These are phyloP conservation scores for Ischnura elegans DNA, from an alignment of 2,888 invertebrate species.

Conservation along the genomic window DNA sequence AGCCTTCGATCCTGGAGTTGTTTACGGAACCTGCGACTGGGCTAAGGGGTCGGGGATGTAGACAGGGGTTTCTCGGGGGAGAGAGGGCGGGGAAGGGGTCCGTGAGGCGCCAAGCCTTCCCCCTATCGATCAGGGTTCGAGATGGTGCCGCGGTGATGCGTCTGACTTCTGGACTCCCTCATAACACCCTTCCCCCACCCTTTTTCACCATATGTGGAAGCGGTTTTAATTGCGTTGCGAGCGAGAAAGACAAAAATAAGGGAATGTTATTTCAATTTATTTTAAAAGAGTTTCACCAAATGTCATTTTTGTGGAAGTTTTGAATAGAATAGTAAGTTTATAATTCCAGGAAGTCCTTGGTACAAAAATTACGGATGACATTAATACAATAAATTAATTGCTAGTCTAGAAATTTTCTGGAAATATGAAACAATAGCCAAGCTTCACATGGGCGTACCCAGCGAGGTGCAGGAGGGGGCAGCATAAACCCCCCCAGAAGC, in stretches of 20 bases:
- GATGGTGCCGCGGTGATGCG: neutral
- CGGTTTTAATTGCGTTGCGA: neutral
- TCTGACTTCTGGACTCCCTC: neutral
- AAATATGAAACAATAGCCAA: no score
- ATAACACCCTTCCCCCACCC: slow-evolving; percentile 1
- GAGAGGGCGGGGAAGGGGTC: neutral
- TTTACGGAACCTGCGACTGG: neutral
- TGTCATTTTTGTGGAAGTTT: no score
- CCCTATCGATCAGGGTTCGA: slow-evolving; percentile 3
- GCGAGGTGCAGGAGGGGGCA: no score
- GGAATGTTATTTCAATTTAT: no score
- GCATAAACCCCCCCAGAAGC: no score
- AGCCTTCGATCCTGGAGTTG: neutral
- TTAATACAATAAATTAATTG: no score
- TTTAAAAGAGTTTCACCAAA: no score
- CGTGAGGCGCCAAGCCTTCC: neutral
- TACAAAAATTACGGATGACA: no score
- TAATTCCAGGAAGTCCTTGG: no score
- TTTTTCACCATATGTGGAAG: neutral
- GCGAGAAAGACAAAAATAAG: neutral
- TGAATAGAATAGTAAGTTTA: no score
- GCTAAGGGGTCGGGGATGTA: neutral
- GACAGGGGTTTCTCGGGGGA: neutral
- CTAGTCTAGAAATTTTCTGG: no score
- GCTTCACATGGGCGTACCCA: no score